These are phyloP conservation scores for Australoheros facetus DNA, from an alignment of 2,797 vertebrate species.

Conservation along the genomic window DNA sequence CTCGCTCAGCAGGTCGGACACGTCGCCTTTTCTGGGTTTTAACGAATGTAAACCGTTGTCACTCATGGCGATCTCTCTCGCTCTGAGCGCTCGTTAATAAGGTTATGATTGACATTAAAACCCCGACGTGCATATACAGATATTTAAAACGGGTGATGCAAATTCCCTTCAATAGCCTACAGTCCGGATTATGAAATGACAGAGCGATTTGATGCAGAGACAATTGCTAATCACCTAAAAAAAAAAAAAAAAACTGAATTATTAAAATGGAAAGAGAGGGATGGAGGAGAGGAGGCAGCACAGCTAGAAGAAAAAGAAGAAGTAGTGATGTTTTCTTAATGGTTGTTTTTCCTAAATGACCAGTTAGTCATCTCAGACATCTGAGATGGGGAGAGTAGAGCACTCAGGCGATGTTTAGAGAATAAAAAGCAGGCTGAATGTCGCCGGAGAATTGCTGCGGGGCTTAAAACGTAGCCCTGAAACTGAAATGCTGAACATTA, in stretches of 20 bases:
- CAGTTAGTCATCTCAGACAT: conserved; percentile 57
- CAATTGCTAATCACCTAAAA: conserved; percentile 67
- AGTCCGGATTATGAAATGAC: conserved; percentile 79
- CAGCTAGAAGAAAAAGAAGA: conserved; percentile 30
- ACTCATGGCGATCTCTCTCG: conserved; percentile 60
- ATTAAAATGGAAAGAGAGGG: conserved; percentile 56
- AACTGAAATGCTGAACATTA: conserved; percentile 25
- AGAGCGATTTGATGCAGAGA: conserved; percentile 66
- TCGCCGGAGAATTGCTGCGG: conserved; percentile 46
- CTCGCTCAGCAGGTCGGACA: conserved; percentile 54
- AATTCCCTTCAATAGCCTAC: conserved; percentile 77
- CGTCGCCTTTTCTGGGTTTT: conserved; percentile 46
- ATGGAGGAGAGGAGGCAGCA: conserved; percentile 37
- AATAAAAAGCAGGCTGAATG: conserved; percentile 41
- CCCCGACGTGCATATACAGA: conserved; percentile 66
- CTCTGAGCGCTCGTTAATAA: conserved; percentile 74
- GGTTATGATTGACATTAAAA: conserved; percentile 80
- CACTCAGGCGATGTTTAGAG: conserved; percentile 62
- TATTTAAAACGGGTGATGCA: conserved; percentile 77
- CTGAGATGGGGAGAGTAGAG: conserved; percentile 46
- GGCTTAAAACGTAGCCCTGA: conserved; percentile 43
- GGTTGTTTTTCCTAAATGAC: conserved; percentile 64
- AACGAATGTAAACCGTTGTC: conserved; percentile 69
- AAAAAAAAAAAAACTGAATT: conserved; percentile 50
- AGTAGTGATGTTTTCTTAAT: conserved; percentile 65